Percentiles rank a stretch among this genome's conserved stretches.
Evolutionary conservation across 2,797 vertebrate species (phyloP).

Genomic region (Vipera latastei): DNA sequence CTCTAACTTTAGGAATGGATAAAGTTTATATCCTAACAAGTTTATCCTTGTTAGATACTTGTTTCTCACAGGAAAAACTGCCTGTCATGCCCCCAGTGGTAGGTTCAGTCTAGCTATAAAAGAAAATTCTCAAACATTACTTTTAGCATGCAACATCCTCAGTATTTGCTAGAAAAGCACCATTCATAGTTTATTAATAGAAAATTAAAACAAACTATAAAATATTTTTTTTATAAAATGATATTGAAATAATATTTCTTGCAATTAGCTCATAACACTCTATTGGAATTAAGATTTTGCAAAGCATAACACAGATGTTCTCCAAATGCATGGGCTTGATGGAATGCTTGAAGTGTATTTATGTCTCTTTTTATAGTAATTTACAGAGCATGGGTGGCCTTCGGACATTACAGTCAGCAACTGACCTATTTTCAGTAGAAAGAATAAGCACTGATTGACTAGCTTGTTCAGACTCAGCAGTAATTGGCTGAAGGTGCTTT

Average conservation of each 20-base stretch:
- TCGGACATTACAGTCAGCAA: background rate
- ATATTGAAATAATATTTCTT: background rate
- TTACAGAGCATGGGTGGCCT: background rate
- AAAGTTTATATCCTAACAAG: background rate
- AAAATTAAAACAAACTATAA: background rate
- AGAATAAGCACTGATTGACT: background rate
- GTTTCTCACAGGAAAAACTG: background rate
- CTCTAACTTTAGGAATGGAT: background rate
- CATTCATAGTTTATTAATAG: background rate
- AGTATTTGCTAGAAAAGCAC: background rate
- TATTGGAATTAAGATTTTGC: background rate
- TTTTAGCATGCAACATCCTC: background rate
- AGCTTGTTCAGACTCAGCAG: background rate
- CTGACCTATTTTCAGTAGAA: background rate
- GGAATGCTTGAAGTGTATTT: background rate
- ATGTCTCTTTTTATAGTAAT: background rate
- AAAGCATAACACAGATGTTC: background rate
- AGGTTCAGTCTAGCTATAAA: background rate
- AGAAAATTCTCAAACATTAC: background rate
- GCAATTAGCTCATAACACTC: background rate
- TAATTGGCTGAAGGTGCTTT: background rate
- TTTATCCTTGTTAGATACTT: background rate
- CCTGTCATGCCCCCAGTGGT: background rate
- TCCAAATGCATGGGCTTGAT: background rate
- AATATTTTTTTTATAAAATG: background rate